Evolutionary conservation across 2,113 vertebrate genomes (phyloP), one percentile per base, ranked within the genome.

Genomic region (Leptosomus discolor): DNA sequence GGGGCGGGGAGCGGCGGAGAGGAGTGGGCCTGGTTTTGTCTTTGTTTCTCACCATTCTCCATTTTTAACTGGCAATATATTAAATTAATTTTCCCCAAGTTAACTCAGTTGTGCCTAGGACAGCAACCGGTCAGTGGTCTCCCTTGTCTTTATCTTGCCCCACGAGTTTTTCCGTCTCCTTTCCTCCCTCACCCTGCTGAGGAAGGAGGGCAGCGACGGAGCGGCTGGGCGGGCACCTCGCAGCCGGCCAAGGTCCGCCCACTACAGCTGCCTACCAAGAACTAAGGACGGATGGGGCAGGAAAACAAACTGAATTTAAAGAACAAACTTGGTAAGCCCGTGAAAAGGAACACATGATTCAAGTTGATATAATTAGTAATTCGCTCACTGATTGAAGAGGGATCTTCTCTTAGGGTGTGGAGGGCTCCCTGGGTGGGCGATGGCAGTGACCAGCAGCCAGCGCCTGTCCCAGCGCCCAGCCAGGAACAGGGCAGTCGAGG

Each of bases 221-320:
- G 30, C 5, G 1, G 14, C 15, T 56, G 57, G 7, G 6, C n/a
- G 13, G 20, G 10, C 5, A 2, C 14, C 29, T 56, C 30, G n/a
- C 41, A 64, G 67, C 10, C 3, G 4, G 11, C 21, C 45, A 43
- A 36, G 30, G 24, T 56, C 80, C 63, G 9, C 17, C 24, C 12
- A 63, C 48, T 48, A 32, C 8, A 56, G 30, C 56, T 46, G n/a
- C 39, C 30, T 48, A 41, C 18, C 12, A 46, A n/a, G 43, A 32
- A 36, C 6, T 7, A 43, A 36, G 18, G 41, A 50, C 8, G 30
- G 19, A 53, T 23, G 0, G 1, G 10, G 32, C 36, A 85, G 51
- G 23, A 53, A 53, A 76, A 60, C 27, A 16, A 58, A 43, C 3
- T 4, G 14, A 50, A 60, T 46, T 75, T 46, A 11, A 76, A 69